A percentile compares a stretch with the other conserved stretches of the same genome.
Evolutionary conservation across 30 jellyfish, hydroid and myxozoan species (phyloP).

Genomic region (Hydra vulgaris): DNA sequence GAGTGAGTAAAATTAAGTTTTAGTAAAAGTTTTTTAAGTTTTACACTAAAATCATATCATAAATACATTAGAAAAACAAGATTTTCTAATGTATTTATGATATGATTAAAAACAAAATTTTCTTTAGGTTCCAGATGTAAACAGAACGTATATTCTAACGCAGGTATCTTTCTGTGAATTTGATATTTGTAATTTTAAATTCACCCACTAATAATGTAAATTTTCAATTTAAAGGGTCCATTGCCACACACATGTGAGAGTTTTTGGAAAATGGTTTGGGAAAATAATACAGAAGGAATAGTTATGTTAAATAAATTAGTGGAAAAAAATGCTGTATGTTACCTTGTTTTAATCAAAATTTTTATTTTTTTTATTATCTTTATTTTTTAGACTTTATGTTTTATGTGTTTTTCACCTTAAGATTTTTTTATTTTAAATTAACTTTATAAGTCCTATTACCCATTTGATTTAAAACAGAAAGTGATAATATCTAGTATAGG

Average conservation of each 20-base stretch:
- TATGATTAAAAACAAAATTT: no score
- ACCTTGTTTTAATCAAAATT: not conserved
- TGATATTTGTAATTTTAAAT: not conserved
- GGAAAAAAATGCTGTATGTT: slow-evolving; percentile 68
- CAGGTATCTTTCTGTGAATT: slow-evolving; percentile 32
- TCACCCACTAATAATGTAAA: not conserved
- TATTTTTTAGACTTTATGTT: no score
- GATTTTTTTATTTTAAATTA: no score
- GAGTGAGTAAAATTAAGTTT: no score
- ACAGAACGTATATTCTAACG: slow-evolving; percentile 54
- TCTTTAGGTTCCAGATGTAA: slow-evolving; percentile 51
- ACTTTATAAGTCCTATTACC: no score
- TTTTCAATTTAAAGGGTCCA: slow-evolving; percentile 51
- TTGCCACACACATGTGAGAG: slow-evolving; percentile 71
- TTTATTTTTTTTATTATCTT: not conserved
- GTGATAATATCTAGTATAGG: no score
- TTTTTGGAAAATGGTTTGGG: slow-evolving; percentile 98
- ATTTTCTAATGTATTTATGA: no score
- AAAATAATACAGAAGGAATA: slow-evolving; percentile 50
- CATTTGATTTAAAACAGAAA: no score
- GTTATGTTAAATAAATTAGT: slow-evolving; percentile 65
- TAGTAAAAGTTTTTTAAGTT: no score
- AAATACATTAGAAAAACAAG: no score
- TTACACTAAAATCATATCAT: no score
- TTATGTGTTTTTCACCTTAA: no score